phyloP scores from a whole-genome alignment of 1,140 invertebrate species.

The Hirudo medicinalis region DNA sequence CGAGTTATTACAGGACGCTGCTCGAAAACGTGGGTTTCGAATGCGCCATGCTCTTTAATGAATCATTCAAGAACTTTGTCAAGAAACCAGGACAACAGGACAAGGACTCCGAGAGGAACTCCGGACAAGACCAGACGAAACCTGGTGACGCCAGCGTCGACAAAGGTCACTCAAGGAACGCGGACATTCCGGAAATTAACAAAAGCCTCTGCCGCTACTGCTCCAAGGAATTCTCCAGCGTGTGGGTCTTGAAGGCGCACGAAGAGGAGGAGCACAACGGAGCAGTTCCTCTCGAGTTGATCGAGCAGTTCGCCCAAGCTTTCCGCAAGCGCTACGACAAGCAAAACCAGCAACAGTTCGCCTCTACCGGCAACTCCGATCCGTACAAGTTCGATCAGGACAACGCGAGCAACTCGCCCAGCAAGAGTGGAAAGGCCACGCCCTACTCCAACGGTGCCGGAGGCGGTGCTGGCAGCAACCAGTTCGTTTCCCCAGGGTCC shows the following conservation, averaged over 20 bases:
- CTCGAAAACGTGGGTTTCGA: constrained; percentile 86
- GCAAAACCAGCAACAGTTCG: constrained; percentile 38
- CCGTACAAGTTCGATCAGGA: not conserved
- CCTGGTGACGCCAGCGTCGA: not conserved
- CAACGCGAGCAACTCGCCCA: not conserved
- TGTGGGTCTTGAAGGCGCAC: constrained; percentile 87
- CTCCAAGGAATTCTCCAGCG: constrained; percentile 82
- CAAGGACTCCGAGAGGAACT: constrained; percentile 44
- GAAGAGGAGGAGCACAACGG: constrained; percentile 86
- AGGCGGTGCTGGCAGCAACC: not conserved
- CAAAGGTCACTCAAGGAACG: constrained; percentile 25
- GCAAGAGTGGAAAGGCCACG: not conserved
- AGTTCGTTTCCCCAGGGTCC: not conserved
- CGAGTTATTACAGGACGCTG: constrained; percentile 64
- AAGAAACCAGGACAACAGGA: constrained; percentile 44
- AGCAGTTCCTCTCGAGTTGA: constrained; percentile 69
- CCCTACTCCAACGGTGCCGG: not conserved
- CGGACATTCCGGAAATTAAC: constrained; percentile 50
- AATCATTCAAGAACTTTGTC: constrained; percentile 71
- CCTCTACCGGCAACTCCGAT: constrained; percentile 19
- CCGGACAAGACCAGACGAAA: not conserved
- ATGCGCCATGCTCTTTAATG: constrained; percentile 89
- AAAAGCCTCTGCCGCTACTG: constrained; percentile 73
- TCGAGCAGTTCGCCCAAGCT: constrained; percentile 79
- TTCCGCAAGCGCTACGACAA: constrained; percentile 41